Evolutionary conservation across 2,797 vertebrate genomes (phyloP).

Genomic region (Hypotaenidia philippensis): DNA sequence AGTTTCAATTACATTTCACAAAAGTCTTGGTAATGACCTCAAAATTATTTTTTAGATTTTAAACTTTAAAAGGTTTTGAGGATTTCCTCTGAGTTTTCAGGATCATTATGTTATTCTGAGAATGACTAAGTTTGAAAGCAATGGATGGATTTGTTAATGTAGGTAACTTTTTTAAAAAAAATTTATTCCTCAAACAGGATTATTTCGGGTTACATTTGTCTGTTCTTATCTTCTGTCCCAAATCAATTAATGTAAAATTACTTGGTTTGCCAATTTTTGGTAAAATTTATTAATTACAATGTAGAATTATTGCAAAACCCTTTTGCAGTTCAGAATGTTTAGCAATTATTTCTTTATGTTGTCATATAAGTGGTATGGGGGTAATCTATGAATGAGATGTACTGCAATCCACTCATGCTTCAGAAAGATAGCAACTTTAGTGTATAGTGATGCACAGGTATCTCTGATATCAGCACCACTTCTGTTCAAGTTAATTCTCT

Average conservation of each 20-base stretch:
- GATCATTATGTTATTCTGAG: not conserved
- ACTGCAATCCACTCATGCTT: not conserved
- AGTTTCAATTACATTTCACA: not conserved
- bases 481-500: not conserved
- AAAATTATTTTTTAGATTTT: not conserved
- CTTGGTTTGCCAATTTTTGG: not conserved
- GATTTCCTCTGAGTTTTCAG: not conserved
- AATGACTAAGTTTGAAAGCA: not conserved
- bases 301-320: not conserved
- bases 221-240: not conserved
- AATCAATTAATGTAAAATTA: not conserved
- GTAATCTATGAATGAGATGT: not conserved
- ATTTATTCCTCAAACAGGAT: not conserved
- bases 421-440: not conserved
- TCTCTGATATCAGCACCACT: not conserved
- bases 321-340: not conserved
- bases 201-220: not conserved
- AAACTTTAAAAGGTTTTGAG: not conserved
- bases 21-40: not conserved
- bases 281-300: not conserved
- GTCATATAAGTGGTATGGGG: not conserved
- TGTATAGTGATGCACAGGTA: not conserved
- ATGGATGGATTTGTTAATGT: not conserved
- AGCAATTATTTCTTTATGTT: not conserved
- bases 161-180: not conserved